Percentiles rank a stretch among this genome's conserved stretches.
phyloP scores from a whole-genome alignment of 2,113 vertebrate genomes.

The Oplegnathus fasciatus region DNA sequence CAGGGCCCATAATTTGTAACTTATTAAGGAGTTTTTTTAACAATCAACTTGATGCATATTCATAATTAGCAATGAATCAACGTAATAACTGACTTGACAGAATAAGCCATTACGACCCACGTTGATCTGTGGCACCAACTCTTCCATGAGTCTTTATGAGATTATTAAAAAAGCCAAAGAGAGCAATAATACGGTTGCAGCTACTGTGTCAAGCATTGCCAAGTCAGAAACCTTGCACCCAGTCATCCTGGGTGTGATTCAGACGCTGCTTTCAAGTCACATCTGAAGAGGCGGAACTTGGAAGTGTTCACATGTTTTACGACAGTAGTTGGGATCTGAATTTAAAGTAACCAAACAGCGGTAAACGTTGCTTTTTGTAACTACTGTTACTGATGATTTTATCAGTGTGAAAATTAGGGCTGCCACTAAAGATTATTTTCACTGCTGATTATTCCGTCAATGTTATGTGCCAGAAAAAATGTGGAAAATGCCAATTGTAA shows the following conservation, averaged over 20 bases:
- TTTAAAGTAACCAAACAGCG: conserved; percentile 7
- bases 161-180: conserved; percentile 54
- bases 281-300: conserved; percentile 5
- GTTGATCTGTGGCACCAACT: conserved; percentile 47
- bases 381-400: not conserved
- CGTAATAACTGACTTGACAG: conserved; percentile 64
- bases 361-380: not conserved
- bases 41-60: conserved; percentile 53
- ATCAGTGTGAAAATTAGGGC: conserved; percentile 2
- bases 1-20: conserved; percentile 27
- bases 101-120: conserved; percentile 58
- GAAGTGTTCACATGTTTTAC: conserved; percentile 5
- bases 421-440: conserved; percentile 1
- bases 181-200: conserved; percentile 27
- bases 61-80: conserved; percentile 55
- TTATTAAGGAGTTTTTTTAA: conserved; percentile 20
- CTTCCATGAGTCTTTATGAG: conserved; percentile 60
- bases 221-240: conserved; percentile 42
- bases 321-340: not conserved
- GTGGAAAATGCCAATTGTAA: not conserved
- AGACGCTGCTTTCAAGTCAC: conserved; percentile 19
- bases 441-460: conserved; percentile 5
- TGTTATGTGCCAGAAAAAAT: not conserved
- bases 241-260: not conserved
- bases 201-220: not conserved